Evolutionary conservation across 2,113 vertebrate genomes (phyloP).

Genomic region (Blennius ocellaris): DNA sequence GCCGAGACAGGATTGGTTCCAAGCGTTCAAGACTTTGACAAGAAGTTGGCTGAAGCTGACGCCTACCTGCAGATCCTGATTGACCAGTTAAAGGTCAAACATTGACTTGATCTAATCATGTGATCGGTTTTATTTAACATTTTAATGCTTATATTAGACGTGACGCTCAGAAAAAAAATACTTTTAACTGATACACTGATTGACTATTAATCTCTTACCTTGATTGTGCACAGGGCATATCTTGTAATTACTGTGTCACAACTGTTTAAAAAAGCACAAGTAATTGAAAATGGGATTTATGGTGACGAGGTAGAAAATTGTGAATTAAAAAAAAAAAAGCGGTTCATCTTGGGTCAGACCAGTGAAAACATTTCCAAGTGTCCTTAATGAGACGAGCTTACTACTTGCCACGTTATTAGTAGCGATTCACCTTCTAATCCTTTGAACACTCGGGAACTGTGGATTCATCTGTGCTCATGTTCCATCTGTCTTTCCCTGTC

Average conservation of each 20-base stretch:
- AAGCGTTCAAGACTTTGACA: slow-evolving; percentile 98
- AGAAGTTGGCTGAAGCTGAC: slow-evolving; percentile 97
- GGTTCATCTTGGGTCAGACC: background rate
- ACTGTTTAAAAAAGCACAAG: slow-evolving; percentile 6
- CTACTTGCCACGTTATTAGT: background rate
- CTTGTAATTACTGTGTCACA: background rate
- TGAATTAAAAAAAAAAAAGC: slow-evolving; percentile 17
- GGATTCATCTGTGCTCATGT: background rate
- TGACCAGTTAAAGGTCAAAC: slow-evolving; percentile 94
- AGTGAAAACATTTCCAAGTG: background rate
- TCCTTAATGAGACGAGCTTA: background rate
- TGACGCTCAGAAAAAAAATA: too few species aligned
- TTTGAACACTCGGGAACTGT: background rate
- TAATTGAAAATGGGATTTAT: slow-evolving; percentile 1
- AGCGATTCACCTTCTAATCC: slow-evolving; percentile 19
- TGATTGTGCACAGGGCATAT: background rate
- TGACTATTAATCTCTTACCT: background rate
- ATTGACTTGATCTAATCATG: background rate
- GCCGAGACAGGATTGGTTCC: slow-evolving; percentile 96
- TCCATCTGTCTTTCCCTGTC: background rate
- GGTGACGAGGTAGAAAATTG: background rate
- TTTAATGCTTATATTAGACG: background rate
- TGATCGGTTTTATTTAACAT: background rate
- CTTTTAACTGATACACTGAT: background rate
- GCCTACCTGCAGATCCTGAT: slow-evolving; percentile 99